Conservation (phyloP, 2,888 invertebrate species). For the Folsomia manolachei region DNA sequence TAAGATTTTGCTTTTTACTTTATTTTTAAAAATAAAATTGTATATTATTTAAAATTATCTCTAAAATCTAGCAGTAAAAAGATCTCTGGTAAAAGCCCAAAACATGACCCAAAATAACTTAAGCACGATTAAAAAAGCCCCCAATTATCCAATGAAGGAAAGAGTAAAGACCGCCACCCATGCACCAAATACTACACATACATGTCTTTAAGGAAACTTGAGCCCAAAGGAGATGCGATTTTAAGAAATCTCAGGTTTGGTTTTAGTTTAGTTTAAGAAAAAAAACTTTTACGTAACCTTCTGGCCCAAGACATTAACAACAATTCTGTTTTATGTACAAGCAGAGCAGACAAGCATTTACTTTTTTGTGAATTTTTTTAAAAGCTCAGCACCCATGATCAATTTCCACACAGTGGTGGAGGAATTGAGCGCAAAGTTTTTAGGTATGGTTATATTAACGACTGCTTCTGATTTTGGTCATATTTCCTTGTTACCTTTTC, state of each 20-base stretch:
- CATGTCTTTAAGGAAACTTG: neutral
- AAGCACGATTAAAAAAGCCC: neutral
- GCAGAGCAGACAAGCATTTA: neutral
- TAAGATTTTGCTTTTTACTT: no score
- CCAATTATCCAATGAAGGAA: neutral
- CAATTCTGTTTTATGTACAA: neutral
- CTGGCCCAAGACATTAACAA: neutral
- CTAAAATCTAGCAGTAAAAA: no score
- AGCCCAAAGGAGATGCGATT: neutral
- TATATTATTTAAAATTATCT: no score
- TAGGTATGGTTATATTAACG: no score
- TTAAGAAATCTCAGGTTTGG: neutral
- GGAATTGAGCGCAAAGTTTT: neutral
- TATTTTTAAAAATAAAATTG: no score
- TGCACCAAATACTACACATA: neutral
- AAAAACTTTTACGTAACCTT: neutral
- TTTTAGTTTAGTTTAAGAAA: no score
- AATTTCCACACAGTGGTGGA: neutral
- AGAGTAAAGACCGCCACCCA: neutral
- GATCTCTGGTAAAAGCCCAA: no score
- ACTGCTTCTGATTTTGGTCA: neutral
- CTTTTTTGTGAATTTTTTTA: neutral
- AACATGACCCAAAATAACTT: neutral
- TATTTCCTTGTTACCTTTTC: constrained; percentile 1
- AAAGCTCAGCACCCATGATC: neutral